Evolutionary conservation across 2,113 vertebrate genomes (phyloP), one percentile per base, ranked within the genome.

Genomic region (Pimephales promelas): DNA sequence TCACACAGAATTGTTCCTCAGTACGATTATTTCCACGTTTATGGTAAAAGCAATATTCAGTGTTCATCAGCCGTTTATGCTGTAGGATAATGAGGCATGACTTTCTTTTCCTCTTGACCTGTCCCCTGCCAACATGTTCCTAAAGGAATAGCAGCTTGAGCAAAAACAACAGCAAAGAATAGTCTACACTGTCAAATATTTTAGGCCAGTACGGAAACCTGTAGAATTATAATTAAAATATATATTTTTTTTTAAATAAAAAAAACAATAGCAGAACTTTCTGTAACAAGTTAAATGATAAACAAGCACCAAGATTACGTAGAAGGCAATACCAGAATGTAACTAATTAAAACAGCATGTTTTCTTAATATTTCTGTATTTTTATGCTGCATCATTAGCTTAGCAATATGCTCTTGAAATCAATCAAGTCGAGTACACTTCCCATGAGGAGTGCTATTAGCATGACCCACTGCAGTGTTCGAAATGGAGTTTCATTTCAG

Each of bases 51-150:
- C 43, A 20, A 66, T 83, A 31, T 28, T n/a, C 24, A 11, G 74
- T 86, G 71, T 49, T 75, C 68, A 34, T 40, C 59, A 59, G 28
- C 52, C 62, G n/a, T 34, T 47, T 85, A 82, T 83, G 11, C 73
- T 74, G 74, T 68, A 79, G 64, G 66, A 52, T 68, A 87, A 87
- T 87, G 79, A n/a, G 47, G 74, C 74, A 73, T 84, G 83, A 64
- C 66, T 84, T 75, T 52, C 14, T 83, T 84, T 85, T 82, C 61
- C 26, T 24, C 24, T 22, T 56, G 86, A 84, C 74, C 79, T 74
- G 68, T 79, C 66, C 64, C 36, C 56, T 62, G 66, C 64, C 18
- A 83, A 78, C 68, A 78, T 54, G 18, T 28, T 22, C 31, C 61
- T 10, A 59, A 86, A 80, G 77, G 64, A 66, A 40, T 18, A 66